Conservation (phyloP, 2,797 vertebrate genomes). For the Enteromius afrohamiltoni region DNA sequence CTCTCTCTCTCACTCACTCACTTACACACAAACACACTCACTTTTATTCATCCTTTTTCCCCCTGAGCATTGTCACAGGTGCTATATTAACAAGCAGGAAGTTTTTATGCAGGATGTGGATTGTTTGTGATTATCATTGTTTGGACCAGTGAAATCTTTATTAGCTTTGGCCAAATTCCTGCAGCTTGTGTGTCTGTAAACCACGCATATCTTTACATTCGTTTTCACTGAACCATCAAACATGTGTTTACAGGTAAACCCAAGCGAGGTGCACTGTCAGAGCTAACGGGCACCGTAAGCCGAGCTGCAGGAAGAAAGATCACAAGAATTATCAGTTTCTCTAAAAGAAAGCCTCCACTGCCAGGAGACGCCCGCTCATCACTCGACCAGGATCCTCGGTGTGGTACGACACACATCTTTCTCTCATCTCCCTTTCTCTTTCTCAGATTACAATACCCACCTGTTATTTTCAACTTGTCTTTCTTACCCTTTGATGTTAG, state of each 20-base stretch:
- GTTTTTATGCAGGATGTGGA: neutral
- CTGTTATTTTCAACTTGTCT: slow-evolving; percentile 27
- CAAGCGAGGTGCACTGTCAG: slow-evolving; percentile 90
- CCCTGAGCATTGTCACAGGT: neutral
- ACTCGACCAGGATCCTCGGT: slow-evolving; percentile 86
- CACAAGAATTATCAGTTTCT: slow-evolving; percentile 96
- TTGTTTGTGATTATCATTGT: slow-evolving; percentile 47
- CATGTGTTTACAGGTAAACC: slow-evolving; percentile 77
- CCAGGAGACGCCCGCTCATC: slow-evolving; percentile 80
- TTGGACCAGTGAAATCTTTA: slow-evolving; percentile 37
- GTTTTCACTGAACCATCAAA: neutral
- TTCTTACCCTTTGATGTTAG: slow-evolving; percentile 21
- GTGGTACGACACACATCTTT: slow-evolving; percentile 76
- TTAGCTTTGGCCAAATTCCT: slow-evolving; percentile 40
- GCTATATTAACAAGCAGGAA: slow-evolving; percentile 9
- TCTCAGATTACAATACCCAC: slow-evolving; percentile 38
- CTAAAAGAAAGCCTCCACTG: slow-evolving; percentile 88
- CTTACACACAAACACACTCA: neutral
- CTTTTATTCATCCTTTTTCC: neutral
- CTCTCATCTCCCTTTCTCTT: slow-evolving; percentile 4
- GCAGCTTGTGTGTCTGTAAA: slow-evolving; percentile 28
- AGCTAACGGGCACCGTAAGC: slow-evolving; percentile 93
- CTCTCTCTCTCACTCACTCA: neutral
- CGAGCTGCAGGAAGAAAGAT: slow-evolving; percentile 94
- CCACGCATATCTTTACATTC: neutral